Evolutionary conservation across 2,888 invertebrate species (phyloP), one percentile per base, ranked within the genome.

Genomic region (Marasmarcha lunaedactyla): DNA sequence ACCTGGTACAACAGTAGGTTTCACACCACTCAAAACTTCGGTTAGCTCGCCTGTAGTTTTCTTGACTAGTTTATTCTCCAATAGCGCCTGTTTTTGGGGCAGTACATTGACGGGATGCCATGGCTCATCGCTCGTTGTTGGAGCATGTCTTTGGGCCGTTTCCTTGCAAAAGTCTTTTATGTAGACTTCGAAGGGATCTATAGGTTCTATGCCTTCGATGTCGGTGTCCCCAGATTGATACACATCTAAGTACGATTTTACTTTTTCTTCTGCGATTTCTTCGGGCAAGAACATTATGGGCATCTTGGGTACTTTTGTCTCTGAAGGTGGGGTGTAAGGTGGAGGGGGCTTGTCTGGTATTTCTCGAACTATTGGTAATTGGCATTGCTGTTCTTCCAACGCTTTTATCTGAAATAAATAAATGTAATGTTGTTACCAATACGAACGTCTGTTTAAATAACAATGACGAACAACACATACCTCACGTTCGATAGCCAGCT

Each of bases 261-360:
- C 59, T 44, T 59, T 64, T 0, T 61, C 56, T 30, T 57, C 52
- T 3, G 60, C 46, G 13, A 48, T 45, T 6, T 62, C 59, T 33
- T 69, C 71, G 0, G 59, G 38, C 1, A 48, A 40, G 49, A 71
- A 78, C 45, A 56, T 55, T 1, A 61, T 58, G 1, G 63, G 59
- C 0, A 52, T 51, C 42, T 57, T 67, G 0, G 59, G 50, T 2
- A 42, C 20, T 4, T 61, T 54, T 0, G 51, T 38, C 3, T 70
- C 74, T 2, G 54, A 51, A 1, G 79, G 81, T 10, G 78, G 79
- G 0, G 73, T 79, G 56, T 83, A 83, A 0, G 83, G 83, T 0
- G 83, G 83, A 10, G 83, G 83, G 0, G 83, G 83, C 44, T 83
- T 83, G 51, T 83, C 83, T 0, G 83, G 83, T 40, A 83, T 81